Conservation (phyloP, 2,113 vertebrate genomes). For the Sterrhoptilus dennistouni region DNA sequence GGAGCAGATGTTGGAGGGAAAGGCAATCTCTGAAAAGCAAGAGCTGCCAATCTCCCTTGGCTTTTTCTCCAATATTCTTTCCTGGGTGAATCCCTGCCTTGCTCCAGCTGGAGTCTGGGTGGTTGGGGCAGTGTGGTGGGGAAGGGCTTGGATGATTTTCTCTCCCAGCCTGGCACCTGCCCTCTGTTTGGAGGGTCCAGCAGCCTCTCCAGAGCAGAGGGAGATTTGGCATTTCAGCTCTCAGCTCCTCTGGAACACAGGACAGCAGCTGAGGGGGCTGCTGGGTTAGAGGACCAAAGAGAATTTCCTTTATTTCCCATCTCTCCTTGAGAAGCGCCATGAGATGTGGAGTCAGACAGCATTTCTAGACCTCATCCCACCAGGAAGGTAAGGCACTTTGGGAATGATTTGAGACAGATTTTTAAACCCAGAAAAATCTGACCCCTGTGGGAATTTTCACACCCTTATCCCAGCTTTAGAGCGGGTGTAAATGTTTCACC, state of each 20-base stretch:
- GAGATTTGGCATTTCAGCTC: neutral
- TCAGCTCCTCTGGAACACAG: neutral
- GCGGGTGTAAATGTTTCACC: fast-evolving
- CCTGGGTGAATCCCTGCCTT: neutral
- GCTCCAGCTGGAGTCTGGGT: neutral
- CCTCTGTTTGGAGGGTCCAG: neutral
- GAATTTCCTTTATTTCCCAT: neutral
- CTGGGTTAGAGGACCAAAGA: neutral
- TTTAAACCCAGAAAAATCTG: neutral
- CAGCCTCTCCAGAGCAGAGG: neutral
- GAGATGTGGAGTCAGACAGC: neutral
- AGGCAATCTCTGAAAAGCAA: neutral
- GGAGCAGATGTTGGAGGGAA: constrained; percentile 6
- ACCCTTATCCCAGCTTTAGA: neutral
- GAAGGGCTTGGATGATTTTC: neutral
- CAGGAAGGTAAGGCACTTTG: neutral
- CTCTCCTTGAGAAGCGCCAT: neutral
- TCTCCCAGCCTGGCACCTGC: neutral
- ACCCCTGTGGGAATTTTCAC: neutral
- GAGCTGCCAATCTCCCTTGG: neutral
- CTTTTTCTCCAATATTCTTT: neutral
- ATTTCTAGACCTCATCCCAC: neutral
- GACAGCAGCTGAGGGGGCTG: neutral
- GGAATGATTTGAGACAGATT: neutral
- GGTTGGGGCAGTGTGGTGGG: neutral